A percentile compares a stretch with the other conserved stretches of the same genome.
Conservation (phyloP, 2,113 vertebrate species). For the Chloroceryle aenea region DNA sequence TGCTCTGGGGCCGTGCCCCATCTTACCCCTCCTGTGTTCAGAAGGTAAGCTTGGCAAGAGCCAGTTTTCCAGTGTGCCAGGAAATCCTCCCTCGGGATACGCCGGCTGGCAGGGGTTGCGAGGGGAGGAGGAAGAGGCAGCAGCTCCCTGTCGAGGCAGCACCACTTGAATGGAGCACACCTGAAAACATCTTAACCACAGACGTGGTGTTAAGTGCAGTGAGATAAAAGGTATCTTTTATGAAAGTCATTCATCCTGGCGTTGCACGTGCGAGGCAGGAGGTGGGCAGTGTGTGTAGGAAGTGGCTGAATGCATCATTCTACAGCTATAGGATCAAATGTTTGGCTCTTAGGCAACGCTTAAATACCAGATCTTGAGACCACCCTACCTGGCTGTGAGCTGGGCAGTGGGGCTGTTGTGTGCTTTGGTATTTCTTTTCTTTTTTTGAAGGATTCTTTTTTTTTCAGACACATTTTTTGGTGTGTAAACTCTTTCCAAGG, state of each 20-base stretch:
- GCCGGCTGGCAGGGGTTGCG: fast-evolving
- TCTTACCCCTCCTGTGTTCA: background rate
- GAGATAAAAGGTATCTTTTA: slow-evolving; percentile 17
- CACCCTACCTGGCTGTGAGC: background rate
- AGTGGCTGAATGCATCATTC: background rate
- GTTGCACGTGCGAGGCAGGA: background rate
- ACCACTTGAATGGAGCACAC: background rate
- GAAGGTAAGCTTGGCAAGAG: background rate
- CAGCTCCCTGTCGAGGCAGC: background rate
- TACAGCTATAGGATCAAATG: background rate
- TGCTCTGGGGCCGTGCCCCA: background rate
- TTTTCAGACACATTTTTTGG: background rate
- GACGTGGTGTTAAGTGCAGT: background rate
- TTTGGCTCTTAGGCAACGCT: background rate
- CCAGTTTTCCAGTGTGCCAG: background rate
- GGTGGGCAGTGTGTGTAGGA: background rate
- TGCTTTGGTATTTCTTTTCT: background rate
- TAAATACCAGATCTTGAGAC: background rate
- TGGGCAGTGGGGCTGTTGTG: background rate
- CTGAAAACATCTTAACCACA: background rate
- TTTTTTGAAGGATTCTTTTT: background rate
- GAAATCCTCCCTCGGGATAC: background rate
- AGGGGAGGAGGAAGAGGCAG: background rate
- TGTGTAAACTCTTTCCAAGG: background rate
- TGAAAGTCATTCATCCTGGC: background rate